phyloP scores from a whole-genome alignment of 2,797 vertebrate genomes.

The Euthynnus affinis region DNA sequence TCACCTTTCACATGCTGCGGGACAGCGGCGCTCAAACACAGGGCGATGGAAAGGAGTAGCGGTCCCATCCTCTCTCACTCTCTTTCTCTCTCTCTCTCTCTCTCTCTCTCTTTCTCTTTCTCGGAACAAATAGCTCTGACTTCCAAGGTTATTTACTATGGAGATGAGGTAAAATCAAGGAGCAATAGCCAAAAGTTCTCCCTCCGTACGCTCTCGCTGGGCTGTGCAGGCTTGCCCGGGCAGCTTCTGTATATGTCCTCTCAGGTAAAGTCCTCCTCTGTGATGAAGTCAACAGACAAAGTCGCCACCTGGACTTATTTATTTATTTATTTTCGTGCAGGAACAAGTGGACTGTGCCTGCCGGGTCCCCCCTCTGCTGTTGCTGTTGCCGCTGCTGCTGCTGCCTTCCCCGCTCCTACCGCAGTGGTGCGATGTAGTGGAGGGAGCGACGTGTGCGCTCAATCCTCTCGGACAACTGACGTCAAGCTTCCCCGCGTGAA shows the following conservation, averaged over 20 bases:
- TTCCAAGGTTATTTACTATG: conserved; percentile 75
- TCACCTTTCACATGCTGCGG: conserved; percentile 86
- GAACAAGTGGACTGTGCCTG: conserved; percentile 63
- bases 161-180: conserved; percentile 50
- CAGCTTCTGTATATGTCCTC: conserved; percentile 71
- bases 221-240: conserved; percentile 32
- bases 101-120: no score
- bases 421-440: conserved; percentile 82
- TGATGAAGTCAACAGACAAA: conserved; percentile 46
- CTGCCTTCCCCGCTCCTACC: conserved; percentile 74
- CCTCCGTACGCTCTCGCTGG: conserved; percentile 53
- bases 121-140: conserved; percentile 56
- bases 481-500: conserved; percentile 21
- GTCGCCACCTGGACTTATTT: conserved; percentile 38
- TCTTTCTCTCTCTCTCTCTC: no score
- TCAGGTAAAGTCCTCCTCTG: conserved; percentile 71
- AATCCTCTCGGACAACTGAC: conserved; percentile 59
- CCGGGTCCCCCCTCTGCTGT: conserved; percentile 37
- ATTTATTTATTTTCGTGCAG: conserved; percentile 21
- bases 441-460: conserved; percentile 72
- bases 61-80: conserved; percentile 84
- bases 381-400: conserved; percentile 16
- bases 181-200: conserved; percentile 78
- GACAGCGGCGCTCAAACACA: conserved; percentile 86
- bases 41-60: conserved; percentile 81